Evolutionary conservation across 30 jellyfish, hydroid and myxozoan genomes (phyloP).

Genomic region (Mastigias papua): DNA sequence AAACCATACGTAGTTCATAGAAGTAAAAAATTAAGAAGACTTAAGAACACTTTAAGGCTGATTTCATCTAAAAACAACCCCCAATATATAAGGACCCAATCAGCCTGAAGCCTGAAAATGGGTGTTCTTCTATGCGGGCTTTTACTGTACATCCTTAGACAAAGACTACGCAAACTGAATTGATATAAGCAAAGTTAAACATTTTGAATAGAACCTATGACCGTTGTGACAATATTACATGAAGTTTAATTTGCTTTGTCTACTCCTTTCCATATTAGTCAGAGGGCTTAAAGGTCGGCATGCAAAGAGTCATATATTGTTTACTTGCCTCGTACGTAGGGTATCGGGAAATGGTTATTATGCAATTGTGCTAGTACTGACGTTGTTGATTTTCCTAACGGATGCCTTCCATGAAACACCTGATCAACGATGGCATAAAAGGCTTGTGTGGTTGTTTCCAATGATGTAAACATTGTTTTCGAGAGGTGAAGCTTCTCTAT

Average conservation of each 20-base stretch:
- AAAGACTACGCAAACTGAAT: neutral
- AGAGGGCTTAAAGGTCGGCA: neutral
- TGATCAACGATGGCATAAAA: slow-evolving; percentile 92
- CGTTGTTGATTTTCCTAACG: slow-evolving; percentile 64
- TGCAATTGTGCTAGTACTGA: slow-evolving; percentile 78
- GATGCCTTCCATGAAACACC: slow-evolving; percentile 75
- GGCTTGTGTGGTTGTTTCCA: slow-evolving; percentile 86
- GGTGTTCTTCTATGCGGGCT: too few species aligned
- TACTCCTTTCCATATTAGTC: neutral
- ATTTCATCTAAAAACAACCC: too few species aligned
- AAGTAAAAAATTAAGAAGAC: too few species aligned
- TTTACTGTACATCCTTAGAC: neutral
- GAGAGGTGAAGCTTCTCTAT: slow-evolving; percentile 61
- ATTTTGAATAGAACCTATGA: too few species aligned
- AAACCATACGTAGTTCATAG: neutral
- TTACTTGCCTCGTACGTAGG: slow-evolving; percentile 78
- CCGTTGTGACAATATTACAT: too few species aligned
- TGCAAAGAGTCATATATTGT: too few species aligned
- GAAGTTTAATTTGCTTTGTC: too few species aligned
- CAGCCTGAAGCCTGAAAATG: too few species aligned
- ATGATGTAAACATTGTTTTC: slow-evolving; percentile 77
- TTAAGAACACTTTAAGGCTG: too few species aligned
- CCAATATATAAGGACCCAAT: too few species aligned
- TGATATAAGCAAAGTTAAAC: too few species aligned
- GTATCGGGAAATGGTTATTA: slow-evolving; percentile 64